Base-by-base conservation (phyloP, 2,113 vertebrate genomes). In the Salvelinus namaycush region DNA sequence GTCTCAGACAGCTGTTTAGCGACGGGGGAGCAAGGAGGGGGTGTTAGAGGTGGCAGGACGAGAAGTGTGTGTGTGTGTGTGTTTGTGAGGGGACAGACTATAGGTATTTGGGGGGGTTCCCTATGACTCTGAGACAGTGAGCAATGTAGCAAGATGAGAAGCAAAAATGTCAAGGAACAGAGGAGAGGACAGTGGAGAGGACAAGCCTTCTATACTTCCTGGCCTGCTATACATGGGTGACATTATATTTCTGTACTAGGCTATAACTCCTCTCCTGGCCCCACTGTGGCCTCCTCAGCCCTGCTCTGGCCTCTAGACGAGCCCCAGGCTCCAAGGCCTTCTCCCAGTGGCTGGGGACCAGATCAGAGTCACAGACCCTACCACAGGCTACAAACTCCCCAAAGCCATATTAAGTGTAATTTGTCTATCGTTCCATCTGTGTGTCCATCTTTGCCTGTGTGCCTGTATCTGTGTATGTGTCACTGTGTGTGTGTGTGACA, bases 1-100 rank as follows among this genome's bases (percentile, higher is more conserved):
- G 80, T 89, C 83, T 88, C 85, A 89, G 87, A 84, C 89, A 89
- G 87, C 81, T 91, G 87, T 90, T 88, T 85, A 79, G 83, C 82
- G 74, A 82, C 71, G 66, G 87, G 88, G 73, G 84, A 84, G 74
- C 73, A 69, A 65, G 66, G 29, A 68, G 27, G 66, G 14, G 66
- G 79, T 39, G 48, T 74, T 5, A 68, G n/a, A 54, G 60, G 65
- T 1, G 73, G 72, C 60, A 26, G 48, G 22, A 22, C 71, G 72
- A 72, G 78, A 27, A 75, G 72, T 80, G 31, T 79, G 75, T 65
- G 76, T 80, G 76, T 80, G 29, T 79, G 77, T 49, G 76, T 66
- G 70, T 57, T 1, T 26, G 26, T n/a, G 18, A 54, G 51, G 51
- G 16, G 51, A 16, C 51, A 54, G 51, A 54, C 51, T 1, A 54